Percentiles rank a stretch among this genome's conserved stretches.
Conservation (phyloP, 2,113 vertebrate genomes). For the Megatriorchis doriae region DNA sequence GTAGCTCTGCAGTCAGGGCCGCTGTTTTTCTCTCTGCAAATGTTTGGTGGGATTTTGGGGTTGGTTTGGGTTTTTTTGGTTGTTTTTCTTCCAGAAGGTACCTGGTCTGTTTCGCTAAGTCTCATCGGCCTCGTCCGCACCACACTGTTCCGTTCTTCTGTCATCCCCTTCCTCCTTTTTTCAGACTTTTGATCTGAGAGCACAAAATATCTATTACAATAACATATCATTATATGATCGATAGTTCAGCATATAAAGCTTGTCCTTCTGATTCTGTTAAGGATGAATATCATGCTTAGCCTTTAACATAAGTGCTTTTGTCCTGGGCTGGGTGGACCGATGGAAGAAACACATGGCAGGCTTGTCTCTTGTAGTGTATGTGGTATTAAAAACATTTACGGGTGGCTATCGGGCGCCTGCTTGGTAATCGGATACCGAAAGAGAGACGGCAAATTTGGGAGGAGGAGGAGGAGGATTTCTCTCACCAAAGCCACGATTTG, state of each 20-base stretch:
- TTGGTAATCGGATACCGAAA: rapidly evolving
- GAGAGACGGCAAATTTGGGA: not conserved
- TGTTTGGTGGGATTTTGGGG: no score
- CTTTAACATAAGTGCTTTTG: not conserved
- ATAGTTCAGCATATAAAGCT: not conserved
- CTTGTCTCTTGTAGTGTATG: rapidly evolving
- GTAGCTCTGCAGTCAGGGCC: not conserved
- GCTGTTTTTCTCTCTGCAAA: not conserved
- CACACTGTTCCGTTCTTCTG: rapidly evolving
- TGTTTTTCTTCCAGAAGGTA: not conserved
- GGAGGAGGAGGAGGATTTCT: not conserved
- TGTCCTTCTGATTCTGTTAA: not conserved
- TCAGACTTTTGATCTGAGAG: not conserved
- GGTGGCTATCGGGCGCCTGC: not conserved
- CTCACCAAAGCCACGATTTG: rapidly evolving
- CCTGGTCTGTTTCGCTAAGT: not conserved
- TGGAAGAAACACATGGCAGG: not conserved
- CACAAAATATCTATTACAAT: rapidly evolving
- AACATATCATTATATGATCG: no score
- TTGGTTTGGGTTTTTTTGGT: no score
- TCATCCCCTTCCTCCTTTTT: not conserved
- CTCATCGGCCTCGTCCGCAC: not conserved
- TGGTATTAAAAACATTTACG: not conserved
- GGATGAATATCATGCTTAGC: rapidly evolving
- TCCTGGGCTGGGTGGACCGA: not conserved